Base-by-base conservation (phyloP, 2,888 invertebrate genomes). In the Cataglyphis rosenhaueri region DNA sequence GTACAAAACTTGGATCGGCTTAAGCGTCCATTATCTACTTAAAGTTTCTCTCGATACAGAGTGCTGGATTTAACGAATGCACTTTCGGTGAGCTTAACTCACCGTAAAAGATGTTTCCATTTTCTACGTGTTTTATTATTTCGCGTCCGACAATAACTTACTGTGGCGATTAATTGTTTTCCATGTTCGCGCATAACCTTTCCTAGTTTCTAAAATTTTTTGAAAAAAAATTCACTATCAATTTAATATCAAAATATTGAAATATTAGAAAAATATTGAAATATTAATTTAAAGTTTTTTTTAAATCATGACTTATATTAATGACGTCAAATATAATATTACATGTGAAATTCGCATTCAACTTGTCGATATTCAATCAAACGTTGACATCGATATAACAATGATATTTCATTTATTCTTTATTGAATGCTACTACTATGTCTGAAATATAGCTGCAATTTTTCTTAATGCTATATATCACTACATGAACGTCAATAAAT, bases 21-120 rank as follows among this genome's bases (percentile, higher is more conserved):
- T 59, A 59, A 79, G 18, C 44, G n/a, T 68, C 32, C 68, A 32
- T 59, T 78, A 68, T 68, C 68, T 78, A 70, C 78, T 68, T 79
- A 48, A 70, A 79, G 41, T 68, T 79, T 48, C 59, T 25, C 35
- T 78, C 44, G 25, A 18, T 68, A 59, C 78, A 21, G 44, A 76
- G 57, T 57, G 57, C 38, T 25, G 55, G n/a, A 76, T 65, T 76
- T 76, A 38, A 44, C 41, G 32, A 59, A 78, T 66, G 57, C 78
- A 35, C 44, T 48, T 57, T 65, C 25, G 41, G 18, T n/a, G 52
- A 59, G 4, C 44, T 41, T 68, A 66, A 78, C 44, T 57, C 57
- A 59, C 29, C 32, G 15, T 78, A 48, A 79, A 79, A 44, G 44
- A 70, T 32, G 64, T 48, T 78, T 79, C 41, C 32, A 29, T 57